Conservation (phyloP, 2,888 invertebrate genomes). For the Lasioglossum villosulum region DNA sequence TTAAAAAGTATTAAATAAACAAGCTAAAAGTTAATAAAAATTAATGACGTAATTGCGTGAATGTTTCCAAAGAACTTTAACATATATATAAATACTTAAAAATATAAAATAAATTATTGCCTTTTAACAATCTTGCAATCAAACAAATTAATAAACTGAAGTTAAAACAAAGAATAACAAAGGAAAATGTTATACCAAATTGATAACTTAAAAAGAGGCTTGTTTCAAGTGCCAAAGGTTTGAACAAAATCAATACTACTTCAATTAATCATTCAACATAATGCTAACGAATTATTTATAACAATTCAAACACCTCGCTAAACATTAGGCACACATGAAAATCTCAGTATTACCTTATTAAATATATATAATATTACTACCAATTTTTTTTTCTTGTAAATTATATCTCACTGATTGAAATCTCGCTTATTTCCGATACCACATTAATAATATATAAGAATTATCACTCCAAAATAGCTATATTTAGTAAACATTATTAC, state of each 20-base stretch:
- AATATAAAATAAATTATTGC: neutral
- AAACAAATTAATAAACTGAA: neutral
- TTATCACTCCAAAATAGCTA: neutral
- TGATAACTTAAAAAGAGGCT: neutral
- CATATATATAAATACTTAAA: neutral
- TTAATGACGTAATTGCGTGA: neutral
- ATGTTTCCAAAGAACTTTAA: neutral
- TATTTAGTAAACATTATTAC: neutral
- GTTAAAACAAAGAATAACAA: neutral
- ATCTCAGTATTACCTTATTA: slow-evolving; percentile 34
- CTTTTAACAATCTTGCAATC: neutral
- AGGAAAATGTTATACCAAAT: neutral
- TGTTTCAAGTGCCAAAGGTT: slow-evolving; percentile 5
- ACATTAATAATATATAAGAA: neutral
- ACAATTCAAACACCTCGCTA: slow-evolving; percentile 35
- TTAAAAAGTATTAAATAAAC: neutral
- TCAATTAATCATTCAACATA: slow-evolving; percentile 22
- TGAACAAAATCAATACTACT: slow-evolving; percentile 3
- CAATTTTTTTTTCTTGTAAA: slow-evolving; percentile 16
- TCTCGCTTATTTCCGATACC: slow-evolving; percentile 41
- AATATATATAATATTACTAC: slow-evolving; percentile 25
- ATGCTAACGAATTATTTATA: slow-evolving; percentile 30
- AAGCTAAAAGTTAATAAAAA: neutral
- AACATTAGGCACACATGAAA: slow-evolving; percentile 76
- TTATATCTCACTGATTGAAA: slow-evolving; percentile 37